Percentiles rank a stretch among this genome's conserved stretches.
Evolutionary conservation across 2,888 invertebrate genomes (phyloP).

Genomic region (Scaptomyza cyrtandrae): DNA sequence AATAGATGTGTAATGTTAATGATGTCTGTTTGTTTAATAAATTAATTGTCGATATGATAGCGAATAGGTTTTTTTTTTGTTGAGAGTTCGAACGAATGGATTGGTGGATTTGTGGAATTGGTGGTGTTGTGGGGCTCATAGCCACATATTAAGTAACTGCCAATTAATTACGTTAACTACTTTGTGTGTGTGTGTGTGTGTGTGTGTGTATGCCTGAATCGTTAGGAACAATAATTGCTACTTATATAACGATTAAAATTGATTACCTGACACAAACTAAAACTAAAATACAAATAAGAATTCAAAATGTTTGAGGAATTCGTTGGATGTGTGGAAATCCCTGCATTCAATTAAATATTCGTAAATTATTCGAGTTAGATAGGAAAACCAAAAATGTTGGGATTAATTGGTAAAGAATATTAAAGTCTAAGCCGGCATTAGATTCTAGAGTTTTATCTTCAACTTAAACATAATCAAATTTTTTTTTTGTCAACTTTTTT

Average conservation of each 20-base stretch:
- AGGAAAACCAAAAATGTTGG: background rate
- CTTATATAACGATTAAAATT: constrained; percentile 52
- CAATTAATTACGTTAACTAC: constrained; percentile 75
- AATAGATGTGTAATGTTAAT: constrained; percentile 11
- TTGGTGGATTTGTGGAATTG: constrained; percentile 5
- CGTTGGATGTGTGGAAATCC: constrained; percentile 8
- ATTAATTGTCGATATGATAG: constrained; percentile 56
- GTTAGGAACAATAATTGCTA: constrained; percentile 76
- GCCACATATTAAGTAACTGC: constrained; percentile 70
- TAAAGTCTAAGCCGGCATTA: constrained; percentile 81
- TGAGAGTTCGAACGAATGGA: constrained; percentile 41
- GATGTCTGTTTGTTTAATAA: constrained; percentile 52
- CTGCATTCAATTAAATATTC: constrained; percentile 36
- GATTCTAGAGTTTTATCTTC: constrained; percentile 60
- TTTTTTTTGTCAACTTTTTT: constrained; percentile 33
- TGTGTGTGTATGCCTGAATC: constrained; percentile 61
- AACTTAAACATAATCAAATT: constrained; percentile 42
- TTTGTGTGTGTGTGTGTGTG: background rate
- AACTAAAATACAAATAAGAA: constrained; percentile 24
- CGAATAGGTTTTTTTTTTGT: constrained; percentile 40
- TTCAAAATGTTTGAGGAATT: background rate
- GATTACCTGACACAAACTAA: constrained; percentile 44
- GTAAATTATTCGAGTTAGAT: constrained; percentile 40
- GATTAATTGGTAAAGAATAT: constrained; percentile 35
- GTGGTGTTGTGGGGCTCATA: constrained; percentile 25